Evolutionary conservation across 2,797 vertebrate species (phyloP).

Genomic region (Neopelma chrysocephalum): DNA sequence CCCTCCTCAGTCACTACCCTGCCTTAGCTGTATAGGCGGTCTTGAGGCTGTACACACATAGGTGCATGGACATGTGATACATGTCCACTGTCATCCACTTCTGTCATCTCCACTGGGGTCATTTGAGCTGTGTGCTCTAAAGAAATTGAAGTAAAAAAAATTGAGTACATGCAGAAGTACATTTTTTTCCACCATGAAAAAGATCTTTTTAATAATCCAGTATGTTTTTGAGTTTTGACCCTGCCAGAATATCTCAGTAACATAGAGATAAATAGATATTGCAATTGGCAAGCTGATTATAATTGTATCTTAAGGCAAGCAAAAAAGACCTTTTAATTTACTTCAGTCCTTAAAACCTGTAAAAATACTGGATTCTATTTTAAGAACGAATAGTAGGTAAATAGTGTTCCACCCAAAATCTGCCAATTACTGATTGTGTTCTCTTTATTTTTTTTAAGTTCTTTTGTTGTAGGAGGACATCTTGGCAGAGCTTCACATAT

Average conservation of each 20-base stretch:
- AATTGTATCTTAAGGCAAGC: not conserved
- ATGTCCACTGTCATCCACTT: too few species aligned
- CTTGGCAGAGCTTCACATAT: slow-evolving; percentile 21
- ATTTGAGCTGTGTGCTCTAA: not conserved
- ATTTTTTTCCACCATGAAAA: not conserved
- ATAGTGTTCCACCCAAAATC: slow-evolving; percentile 42
- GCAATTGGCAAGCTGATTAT: not conserved
- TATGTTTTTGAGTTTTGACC: not conserved
- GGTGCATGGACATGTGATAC: not conserved
- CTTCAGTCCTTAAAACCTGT: slow-evolving; percentile 22
- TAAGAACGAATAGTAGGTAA: slow-evolving; percentile 43
- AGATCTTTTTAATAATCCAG: not conserved
- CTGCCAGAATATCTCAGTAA: not conserved
- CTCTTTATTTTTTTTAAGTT: not conserved
- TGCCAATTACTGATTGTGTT: slow-evolving; percentile 39
- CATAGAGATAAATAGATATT: not conserved
- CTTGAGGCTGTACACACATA: not conserved
- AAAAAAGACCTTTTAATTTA: not conserved
- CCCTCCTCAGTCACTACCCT: not conserved
- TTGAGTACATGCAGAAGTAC: not conserved
- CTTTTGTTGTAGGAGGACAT: slow-evolving; percentile 62
- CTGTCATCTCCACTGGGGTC: not conserved
- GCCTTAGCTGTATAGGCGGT: not conserved
- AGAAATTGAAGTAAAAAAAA: not conserved
- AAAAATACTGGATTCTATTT: slow-evolving; percentile 43